Evolutionary conservation across 1,140 invertebrate species (phyloP).

Genomic region (Leptopilina clavipes): DNA sequence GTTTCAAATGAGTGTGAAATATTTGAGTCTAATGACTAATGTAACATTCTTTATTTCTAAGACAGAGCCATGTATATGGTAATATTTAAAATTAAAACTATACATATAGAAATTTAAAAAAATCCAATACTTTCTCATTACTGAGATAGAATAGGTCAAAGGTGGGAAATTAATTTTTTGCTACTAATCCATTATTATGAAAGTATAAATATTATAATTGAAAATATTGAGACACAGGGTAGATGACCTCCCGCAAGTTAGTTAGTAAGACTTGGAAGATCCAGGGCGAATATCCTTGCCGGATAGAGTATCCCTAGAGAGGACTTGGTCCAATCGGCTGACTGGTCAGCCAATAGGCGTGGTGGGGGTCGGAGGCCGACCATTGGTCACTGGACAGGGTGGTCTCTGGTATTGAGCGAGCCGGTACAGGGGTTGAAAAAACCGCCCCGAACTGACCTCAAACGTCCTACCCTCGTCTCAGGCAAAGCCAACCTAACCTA

Average conservation of each 20-base stretch:
- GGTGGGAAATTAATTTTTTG: too few relatives aligned
- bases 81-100: too few relatives aligned
- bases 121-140: too few relatives aligned
- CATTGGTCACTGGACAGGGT: conserved; percentile 72
- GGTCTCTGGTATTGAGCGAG: conserved; percentile 72
- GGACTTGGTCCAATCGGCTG: conserved; percentile 70
- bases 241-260: conserved; percentile 68
- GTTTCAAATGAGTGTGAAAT: too few relatives aligned
- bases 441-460: conserved; percentile 75
- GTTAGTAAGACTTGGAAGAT: conserved; percentile 70
- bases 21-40: too few relatives aligned
- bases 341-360: conserved; percentile 66
- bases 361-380: conserved; percentile 68
- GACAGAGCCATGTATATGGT: too few relatives aligned
- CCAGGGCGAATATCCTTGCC: conserved; percentile 63
- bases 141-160: too few relatives aligned
- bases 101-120: too few relatives aligned
- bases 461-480: conserved; percentile 74
- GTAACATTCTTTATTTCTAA: too few relatives aligned
- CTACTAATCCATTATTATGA: too few relatives aligned
- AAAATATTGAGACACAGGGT: conserved; percentile 62
- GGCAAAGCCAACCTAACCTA: conserved; percentile 70
- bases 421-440: conserved; percentile 72
- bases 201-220: neutral
- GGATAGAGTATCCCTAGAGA: conserved; percentile 71